A percentile compares a stretch with the other conserved stretches of the same genome.
phyloP scores from a whole-genome alignment of 2,888 invertebrate species.

The Hedychridium roseum region DNA sequence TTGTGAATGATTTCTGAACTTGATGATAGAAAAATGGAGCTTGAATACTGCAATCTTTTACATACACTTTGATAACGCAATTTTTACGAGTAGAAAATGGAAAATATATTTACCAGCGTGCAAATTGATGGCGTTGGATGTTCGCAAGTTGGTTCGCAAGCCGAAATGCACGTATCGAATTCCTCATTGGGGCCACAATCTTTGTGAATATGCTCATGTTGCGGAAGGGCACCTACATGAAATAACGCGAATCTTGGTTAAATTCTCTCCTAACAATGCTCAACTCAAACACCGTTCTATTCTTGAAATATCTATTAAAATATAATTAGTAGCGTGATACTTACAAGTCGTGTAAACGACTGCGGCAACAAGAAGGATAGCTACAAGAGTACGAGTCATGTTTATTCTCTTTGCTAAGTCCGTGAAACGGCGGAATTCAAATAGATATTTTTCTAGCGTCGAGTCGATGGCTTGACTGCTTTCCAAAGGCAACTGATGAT shows the following conservation, averaged over 20 bases:
- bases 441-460: conserved; percentile 4
- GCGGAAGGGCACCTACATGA: conserved; percentile 17
- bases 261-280: not conserved
- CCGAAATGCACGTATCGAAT: conserved; percentile 17
- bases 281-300: not conserved
- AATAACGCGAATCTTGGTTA: not conserved
- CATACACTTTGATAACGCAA: not conserved
- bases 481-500: conserved; percentile 10
- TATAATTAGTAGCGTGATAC: conserved; percentile 9
- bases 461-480: not conserved
- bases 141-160: conserved; percentile 18
- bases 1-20: no score
- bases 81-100: not conserved
- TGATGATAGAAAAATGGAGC: no score
- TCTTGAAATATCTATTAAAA: no score
- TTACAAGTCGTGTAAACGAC: conserved; percentile 21
- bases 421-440: no score
- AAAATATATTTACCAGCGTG: conserved; percentile 20
- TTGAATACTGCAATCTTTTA: no score
- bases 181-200: conserved; percentile 26
- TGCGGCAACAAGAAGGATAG: conserved; percentile 21
- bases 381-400: conserved; percentile 20
- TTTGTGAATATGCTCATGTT: not conserved
- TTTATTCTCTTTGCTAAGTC: not conserved
- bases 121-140: conserved; percentile 5